Evolutionary conservation across 2,113 vertebrate genomes (phyloP), one percentile per base, ranked within the genome.

Genomic region (Cochlearius cochlearius): DNA sequence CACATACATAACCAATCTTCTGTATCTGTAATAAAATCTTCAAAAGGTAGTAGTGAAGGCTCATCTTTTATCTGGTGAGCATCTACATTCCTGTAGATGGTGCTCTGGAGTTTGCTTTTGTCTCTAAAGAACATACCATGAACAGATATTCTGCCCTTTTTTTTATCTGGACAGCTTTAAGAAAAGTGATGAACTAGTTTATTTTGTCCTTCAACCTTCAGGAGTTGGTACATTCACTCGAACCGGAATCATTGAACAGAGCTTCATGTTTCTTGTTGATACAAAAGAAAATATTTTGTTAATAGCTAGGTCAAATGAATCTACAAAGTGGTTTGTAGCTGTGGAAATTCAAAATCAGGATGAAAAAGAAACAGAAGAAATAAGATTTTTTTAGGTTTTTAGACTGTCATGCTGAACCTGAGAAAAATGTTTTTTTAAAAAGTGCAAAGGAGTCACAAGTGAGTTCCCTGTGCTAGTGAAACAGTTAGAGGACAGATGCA

Each of bases 401-500:
- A 34, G 21, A 36, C 39, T 30, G 36, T 32, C 15, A 50, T 52
- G 25, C 29, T 78, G 47, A 85, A 39, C 23, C 10, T 0, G 10
- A 62, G 8, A 2, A 9, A 47, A n/a, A 3, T 3, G 0, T 1
- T 25, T 69, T 66, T 66, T 27, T 10, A 18, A 50, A 17, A 66
- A 47, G 7, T 79, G 23, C 16, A 63, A 6, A 67, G 34, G 23
- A 43, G 13, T 74, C 29, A 73, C 8, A 72, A 34, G n/a, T 64
- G 41, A 56, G 10, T 64, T 56, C 27, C 22, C 15, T 90, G 22
- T 53, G 17, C 47, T 78, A n/a, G 20, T 30, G 34, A 82, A 87
- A 66, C 21, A 56, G 18, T 66, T 73, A 73, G 27, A 82, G 22
- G 47, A 36, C 16, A 60, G 32, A 53, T 53, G 7, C 14, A 62